Evolutionary conservation across 2,888 invertebrate species (phyloP).

Genomic region (Ennomos fuscantarius): DNA sequence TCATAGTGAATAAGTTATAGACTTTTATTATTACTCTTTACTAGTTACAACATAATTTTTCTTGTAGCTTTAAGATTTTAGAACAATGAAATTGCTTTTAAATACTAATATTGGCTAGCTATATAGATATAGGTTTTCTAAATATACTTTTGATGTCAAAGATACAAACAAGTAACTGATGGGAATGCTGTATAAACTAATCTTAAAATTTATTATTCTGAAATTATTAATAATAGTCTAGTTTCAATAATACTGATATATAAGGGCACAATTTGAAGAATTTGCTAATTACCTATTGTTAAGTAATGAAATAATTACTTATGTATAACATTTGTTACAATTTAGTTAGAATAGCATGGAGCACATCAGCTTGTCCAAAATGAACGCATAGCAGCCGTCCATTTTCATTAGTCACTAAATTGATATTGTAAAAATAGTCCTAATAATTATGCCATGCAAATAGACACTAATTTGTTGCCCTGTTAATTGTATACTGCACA

Average conservation of each 20-base stretch:
- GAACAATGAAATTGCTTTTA: conserved; percentile 19
- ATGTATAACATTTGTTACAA: conserved; percentile 20
- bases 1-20: conserved; percentile 9
- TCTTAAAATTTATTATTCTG: neutral
- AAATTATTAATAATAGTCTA: neutral
- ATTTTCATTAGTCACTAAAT: conserved; percentile 46
- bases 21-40: neutral
- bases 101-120: conserved; percentile 6
- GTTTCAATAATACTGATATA: conserved; percentile 22
- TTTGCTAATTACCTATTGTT: conserved; percentile 20
- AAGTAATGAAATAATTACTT: conserved; percentile 6
- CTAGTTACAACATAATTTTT: neutral
- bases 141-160: too few species aligned
- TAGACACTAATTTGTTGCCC: neutral
- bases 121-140: neutral
- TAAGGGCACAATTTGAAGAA: conserved; percentile 30
- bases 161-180: too few species aligned
- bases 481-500: neutral
- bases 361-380: conserved; percentile 43
- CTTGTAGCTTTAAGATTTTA: conserved; percentile 3
- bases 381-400: conserved; percentile 50
- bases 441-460: neutral
- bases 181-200: too few species aligned
- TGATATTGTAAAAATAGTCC: conserved; percentile 5
- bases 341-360: conserved; percentile 29